phyloP scores from a whole-genome alignment of 2,888 invertebrate species.

The Homarus gammarus region DNA sequence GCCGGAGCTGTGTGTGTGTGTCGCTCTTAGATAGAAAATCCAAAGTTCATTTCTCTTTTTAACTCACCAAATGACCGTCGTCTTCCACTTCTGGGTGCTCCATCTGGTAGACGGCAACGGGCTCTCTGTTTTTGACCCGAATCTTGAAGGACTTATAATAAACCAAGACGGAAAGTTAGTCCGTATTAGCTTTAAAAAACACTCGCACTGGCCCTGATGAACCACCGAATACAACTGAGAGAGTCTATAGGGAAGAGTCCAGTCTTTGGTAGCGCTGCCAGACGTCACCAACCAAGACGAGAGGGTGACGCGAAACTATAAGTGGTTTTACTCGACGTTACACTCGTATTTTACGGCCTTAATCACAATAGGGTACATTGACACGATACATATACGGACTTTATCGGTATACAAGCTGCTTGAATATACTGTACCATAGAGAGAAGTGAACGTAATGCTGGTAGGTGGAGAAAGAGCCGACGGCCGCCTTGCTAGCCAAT shows the following conservation, averaged over 20 bases:
- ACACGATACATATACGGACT: no score
- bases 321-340: neutral
- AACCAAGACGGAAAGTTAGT: neutral
- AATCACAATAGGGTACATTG: no score
- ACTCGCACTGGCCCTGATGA: slow-evolving; percentile 49
- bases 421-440: neutral
- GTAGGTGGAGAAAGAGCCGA: neutral
- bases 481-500: neutral
- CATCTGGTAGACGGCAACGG: slow-evolving; percentile 90
- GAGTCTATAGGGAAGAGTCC: neutral
- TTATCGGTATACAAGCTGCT: no score
- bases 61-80: slow-evolving; percentile 67
- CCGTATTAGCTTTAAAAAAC: no score
- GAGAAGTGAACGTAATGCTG: neutral
- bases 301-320: neutral
- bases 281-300: slow-evolving; percentile 24
- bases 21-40: neutral
- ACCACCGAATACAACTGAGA: slow-evolving; percentile 66
- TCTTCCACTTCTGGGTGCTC: slow-evolving; percentile 79
- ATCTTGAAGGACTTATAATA: slow-evolving; percentile 83
- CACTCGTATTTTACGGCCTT: neutral
- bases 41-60: no score
- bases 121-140: slow-evolving; percentile 93
- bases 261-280: slow-evolving; percentile 50
- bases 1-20: neutral